Evolutionary conservation across 2,797 vertebrate genomes (phyloP).

Genomic region (Pantherophis alleghaniensis): DNA sequence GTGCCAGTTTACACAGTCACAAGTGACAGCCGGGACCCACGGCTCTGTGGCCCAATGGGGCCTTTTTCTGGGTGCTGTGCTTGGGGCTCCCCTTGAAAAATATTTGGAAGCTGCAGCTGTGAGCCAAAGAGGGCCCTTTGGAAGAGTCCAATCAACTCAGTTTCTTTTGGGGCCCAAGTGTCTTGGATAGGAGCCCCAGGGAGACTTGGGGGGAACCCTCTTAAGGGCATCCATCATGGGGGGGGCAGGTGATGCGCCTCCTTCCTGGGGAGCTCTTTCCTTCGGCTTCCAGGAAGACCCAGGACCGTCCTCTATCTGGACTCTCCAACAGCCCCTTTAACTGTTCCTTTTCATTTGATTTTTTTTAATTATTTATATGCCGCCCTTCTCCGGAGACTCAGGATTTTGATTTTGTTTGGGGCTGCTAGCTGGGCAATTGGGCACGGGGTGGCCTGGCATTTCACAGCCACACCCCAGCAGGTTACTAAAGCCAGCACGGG

Average conservation of each 20-base stretch:
- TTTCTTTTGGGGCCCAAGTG: rapidly evolving
- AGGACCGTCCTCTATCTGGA: background rate
- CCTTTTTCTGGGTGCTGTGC: background rate
- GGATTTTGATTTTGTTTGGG: background rate
- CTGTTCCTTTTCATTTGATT: background rate
- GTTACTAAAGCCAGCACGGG: background rate
- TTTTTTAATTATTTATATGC: too few species aligned
- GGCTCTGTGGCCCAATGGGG: background rate
- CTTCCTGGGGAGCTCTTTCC: background rate
- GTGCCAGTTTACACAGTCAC: background rate
- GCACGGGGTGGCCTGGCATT: background rate
- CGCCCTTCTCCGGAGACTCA: too few species aligned
- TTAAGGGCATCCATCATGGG: background rate
- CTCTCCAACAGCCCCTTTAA: background rate
- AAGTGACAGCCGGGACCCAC: background rate
- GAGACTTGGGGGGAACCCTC: too few species aligned
- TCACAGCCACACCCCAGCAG: background rate
- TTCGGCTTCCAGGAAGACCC: background rate
- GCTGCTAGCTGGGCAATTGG: background rate
- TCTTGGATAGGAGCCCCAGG: background rate
- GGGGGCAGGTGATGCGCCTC: background rate
- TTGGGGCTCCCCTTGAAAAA: background rate
- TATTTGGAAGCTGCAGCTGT: background rate
- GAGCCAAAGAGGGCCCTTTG: background rate
- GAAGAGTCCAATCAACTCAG: background rate